Conservation (phyloP, 1,140 invertebrate genomes). For the Nasonia giraulti region DNA sequence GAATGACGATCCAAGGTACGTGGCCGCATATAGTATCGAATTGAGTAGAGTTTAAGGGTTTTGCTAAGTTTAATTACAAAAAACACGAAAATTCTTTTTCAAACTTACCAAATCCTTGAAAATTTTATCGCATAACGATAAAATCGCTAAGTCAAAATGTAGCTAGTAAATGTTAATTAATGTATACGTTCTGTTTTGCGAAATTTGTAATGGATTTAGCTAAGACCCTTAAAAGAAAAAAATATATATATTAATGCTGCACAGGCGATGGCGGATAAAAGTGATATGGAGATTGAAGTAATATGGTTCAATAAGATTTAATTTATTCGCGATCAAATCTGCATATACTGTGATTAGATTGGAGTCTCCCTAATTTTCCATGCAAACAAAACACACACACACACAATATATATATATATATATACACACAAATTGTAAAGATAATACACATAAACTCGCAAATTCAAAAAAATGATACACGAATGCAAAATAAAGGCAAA, state of each 20-base stretch:
- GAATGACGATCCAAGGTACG: slow-evolving; percentile 46
- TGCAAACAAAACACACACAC: slow-evolving; percentile 54
- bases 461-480: slow-evolving; percentile 50
- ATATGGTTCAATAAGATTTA: slow-evolving; percentile 59
- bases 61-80: slow-evolving; percentile 43
- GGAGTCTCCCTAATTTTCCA: slow-evolving; percentile 57
- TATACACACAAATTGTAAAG: slow-evolving; percentile 51
- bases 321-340: slow-evolving; percentile 62
- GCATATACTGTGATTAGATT: slow-evolving; percentile 67
- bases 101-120: slow-evolving; percentile 38
- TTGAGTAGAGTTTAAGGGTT: slow-evolving; percentile 35
- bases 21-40: slow-evolving; percentile 28
- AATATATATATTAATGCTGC: background rate
- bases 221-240: slow-evolving; percentile 26
- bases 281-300: slow-evolving; percentile 50
- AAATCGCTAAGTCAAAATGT: slow-evolving; percentile 49
- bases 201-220: slow-evolving; percentile 41
- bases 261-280: slow-evolving; percentile 30
- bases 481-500: slow-evolving; percentile 46
- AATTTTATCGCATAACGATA: slow-evolving; percentile 43
- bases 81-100: slow-evolving; percentile 30
- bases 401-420: too few species aligned
- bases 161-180: slow-evolving; percentile 45
- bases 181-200: slow-evolving; percentile 30
- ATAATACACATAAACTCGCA: slow-evolving; percentile 53